Base-by-base conservation (phyloP, 2,888 invertebrate species). In the Pediacus dermestoides region DNA sequence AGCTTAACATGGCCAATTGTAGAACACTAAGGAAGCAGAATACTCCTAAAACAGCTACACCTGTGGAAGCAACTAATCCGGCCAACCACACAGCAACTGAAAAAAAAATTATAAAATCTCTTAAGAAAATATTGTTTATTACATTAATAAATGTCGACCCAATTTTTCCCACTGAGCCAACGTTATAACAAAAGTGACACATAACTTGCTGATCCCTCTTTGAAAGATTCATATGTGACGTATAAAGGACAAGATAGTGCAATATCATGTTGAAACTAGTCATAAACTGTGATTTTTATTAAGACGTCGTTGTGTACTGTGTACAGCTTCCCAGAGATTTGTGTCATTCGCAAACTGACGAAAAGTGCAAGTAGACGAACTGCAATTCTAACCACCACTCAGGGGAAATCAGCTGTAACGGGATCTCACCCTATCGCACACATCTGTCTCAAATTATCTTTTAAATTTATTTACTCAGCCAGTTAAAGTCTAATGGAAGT, bases 1-100 rank as follows among this genome's bases (percentile, higher is more conserved):
- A 88, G 34, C 85, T 85, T 59, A 89, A 81, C 89, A 90, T 89
- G 47, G 89, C 86, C 51, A 91, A 76, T 68, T 90, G 90, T 48
- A 90, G 75, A 44, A 90, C 80, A 34, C 88, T 84, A 44, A 89
- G 71, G 42, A 87, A 71, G 69, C 88, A 88, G 71, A 87, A 85
- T 37, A 88, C 70, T 26, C 84, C 88, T 48, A 90, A 74, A 33
- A 82, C 71, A 1, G 80, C 72, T 26, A 88, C 83, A 33, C 88
- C 85, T 38, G 81, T 70, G n/a, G 82, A 77, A 3, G 85, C 88
- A 45, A 88, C 79, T 50, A 89, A 72, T 33, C 91, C 91, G 33
- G 89, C 85, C 57, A 88, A 77, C 74, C 82, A 84, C 41, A 89
- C 88, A 25, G 85, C 85, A 69, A 81, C 90, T 90, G 74, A 28